phyloP scores from a whole-genome alignment of 1,140 invertebrate species.

The Apis cerana region DNA sequence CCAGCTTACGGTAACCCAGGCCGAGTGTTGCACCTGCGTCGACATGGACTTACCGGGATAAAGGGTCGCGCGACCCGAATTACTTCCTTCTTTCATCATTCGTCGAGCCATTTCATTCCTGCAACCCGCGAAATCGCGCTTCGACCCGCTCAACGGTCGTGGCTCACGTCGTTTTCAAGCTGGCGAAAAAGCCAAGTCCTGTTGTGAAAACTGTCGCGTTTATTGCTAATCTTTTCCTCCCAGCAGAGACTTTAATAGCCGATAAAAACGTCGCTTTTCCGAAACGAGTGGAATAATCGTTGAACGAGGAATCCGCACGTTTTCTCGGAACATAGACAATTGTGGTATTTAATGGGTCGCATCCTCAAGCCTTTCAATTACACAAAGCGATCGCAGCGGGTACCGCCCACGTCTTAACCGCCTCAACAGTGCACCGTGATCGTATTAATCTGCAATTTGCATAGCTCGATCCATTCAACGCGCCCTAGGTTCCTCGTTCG shows the following conservation, averaged over 20 bases:
- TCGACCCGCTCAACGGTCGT: neutral
- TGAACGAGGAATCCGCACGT: neutral
- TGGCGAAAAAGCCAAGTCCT: neutral
- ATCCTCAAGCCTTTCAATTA: slow-evolving; percentile 37
- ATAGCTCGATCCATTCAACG: slow-evolving; percentile 24
- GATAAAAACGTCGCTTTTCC: neutral
- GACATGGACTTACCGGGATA: slow-evolving; percentile 65
- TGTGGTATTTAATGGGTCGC: slow-evolving; percentile 17
- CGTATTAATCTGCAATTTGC: slow-evolving; percentile 46
- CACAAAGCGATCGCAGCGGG: slow-evolving; percentile 16
- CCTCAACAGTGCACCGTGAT: slow-evolving; percentile 12
- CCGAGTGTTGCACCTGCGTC: slow-evolving; percentile 72
- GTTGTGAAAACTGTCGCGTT: neutral
- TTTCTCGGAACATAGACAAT: neutral
- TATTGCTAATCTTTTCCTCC: no score
- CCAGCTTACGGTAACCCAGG: slow-evolving; percentile 74
- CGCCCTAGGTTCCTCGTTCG: neutral
- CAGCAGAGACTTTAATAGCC: neutral
- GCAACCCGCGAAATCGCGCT: neutral
- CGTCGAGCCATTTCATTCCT: neutral
- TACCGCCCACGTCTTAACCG: slow-evolving; percentile 24
- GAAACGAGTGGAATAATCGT: no score
- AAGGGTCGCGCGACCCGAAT: slow-evolving; percentile 71
- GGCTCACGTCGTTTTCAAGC: no score
- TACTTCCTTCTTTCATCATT: slow-evolving; percentile 44